Evolutionary conservation across 1,140 invertebrate genomes (phyloP), one percentile per base, ranked within the genome.

Genomic region (Drosophila pandora): DNA sequence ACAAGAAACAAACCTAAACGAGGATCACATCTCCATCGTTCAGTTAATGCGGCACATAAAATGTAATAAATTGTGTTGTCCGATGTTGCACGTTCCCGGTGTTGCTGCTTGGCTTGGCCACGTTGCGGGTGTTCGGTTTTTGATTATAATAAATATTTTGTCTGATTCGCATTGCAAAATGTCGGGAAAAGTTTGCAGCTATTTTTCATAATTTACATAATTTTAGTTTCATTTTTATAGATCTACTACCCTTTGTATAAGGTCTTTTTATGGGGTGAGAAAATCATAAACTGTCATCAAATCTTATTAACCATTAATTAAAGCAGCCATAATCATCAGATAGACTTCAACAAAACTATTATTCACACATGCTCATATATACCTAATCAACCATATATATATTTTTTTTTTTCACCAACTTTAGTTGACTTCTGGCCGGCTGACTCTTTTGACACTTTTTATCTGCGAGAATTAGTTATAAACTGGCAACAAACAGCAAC

Each of bases 91-190:
- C 57, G 62, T 69, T 70, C 32, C 41, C 39, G 32, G 32, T 32
- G 32, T 21, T 37, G 41, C 50, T 34, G 34, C 34, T 28, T 7
- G 39, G 23, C 56, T 30, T 12, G 21, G 25, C 58, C 70, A 60
- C 68, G 58, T 83, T 84, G 80, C 80, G 80, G 80, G 76, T 80
- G 72, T 76, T 80, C 60, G 57, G 10, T 23, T 67, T 79, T 84
- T 84, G 76, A 84, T 84, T 84, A 84, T 76, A 84, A 84, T 85
- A 80, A 84, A 84, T 84, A 85, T 80, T 85, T 80, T 84, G 81
- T 55, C 60, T 45, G 69, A 69, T 78, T 65, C 79, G 79, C 47
- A 80, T 84, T 85, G 81, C 81, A 68, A 85, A 84, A 84, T 62
- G 45, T 39, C 41, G 45, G 41, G 62, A n/a, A 49, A 53, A 65